Evolutionary conservation across 1,140 invertebrate genomes (phyloP).

Genomic region (Neotoxoptera formosana): DNA sequence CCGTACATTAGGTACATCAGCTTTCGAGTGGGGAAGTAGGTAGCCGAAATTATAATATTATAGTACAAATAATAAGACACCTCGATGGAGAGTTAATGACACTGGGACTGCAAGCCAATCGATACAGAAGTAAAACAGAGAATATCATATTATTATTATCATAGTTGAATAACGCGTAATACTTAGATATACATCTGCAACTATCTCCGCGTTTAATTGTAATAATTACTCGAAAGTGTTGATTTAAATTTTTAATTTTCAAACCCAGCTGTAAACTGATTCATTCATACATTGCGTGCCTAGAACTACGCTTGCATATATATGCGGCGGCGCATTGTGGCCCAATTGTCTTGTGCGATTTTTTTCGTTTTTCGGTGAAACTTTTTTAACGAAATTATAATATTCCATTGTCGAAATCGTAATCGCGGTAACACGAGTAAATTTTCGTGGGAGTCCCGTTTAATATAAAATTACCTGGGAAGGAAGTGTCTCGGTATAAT

Average conservation of each 20-base stretch:
- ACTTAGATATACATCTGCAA: neutral
- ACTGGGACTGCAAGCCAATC: neutral
- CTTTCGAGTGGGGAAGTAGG: constrained; percentile 1
- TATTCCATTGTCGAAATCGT: neutral
- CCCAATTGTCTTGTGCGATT: neutral
- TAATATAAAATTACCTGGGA: neutral
- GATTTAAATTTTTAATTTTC: constrained; percentile 17
- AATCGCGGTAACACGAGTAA: neutral
- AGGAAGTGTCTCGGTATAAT: neutral
- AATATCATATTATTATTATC: neutral
- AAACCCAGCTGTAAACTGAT: neutral
- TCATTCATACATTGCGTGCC: neutral
- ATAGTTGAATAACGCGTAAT: neutral
- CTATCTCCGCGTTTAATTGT: neutral
- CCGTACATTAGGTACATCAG: neutral
- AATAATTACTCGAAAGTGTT: constrained; percentile 8
- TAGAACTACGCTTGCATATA: neutral
- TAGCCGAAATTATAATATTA: neutral
- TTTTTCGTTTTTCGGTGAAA: constrained; percentile 19
- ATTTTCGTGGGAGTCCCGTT: neutral
- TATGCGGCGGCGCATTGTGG: too few species aligned
- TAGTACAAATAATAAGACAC: neutral
- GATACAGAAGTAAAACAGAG: neutral
- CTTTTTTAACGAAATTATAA: constrained; percentile 25
- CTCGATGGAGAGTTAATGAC: neutral